phyloP scores from a whole-genome alignment of 2,888 invertebrate genomes.

The Seira sanloemensis region DNA sequence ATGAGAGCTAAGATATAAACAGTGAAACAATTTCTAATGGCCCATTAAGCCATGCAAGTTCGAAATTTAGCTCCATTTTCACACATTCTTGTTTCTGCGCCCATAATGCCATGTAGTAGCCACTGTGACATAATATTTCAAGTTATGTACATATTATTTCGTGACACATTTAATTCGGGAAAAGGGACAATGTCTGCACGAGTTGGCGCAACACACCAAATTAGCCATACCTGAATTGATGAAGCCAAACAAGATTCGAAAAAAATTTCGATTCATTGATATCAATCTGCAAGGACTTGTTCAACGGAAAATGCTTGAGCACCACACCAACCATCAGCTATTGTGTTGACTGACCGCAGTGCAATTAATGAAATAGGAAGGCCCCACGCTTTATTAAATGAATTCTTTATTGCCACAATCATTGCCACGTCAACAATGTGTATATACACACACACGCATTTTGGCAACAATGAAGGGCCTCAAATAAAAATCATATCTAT shows the following conservation, averaged over 20 bases:
- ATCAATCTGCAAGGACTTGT: not conserved
- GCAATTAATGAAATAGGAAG: not conserved
- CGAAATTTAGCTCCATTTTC: no score
- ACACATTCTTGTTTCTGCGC: no score
- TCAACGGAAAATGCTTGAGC: no score
- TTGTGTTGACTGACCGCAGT: not conserved
- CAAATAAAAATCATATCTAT: not conserved
- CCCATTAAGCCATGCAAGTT: no score
- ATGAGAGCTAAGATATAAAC: no score
- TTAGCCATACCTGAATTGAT: not conserved
- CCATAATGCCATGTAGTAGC: no score
- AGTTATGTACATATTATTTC: no score
- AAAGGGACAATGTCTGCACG: conserved; percentile 14
- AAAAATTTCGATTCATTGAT: not conserved
- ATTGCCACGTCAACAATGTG: not conserved
- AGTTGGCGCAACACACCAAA: conserved; percentile 1
- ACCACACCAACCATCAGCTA: not conserved
- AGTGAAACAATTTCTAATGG: no score
- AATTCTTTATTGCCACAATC: conserved; percentile 1
- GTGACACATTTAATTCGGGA: conserved; percentile 15
- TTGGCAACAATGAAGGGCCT: not conserved
- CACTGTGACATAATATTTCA: no score
- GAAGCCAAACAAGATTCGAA: not conserved
- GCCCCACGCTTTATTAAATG: not conserved
- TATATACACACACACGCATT: not conserved